These are phyloP conservation scores for Lepus timidus DNA, from an alignment of 2,113 vertebrate species.

Conservation along the genomic window DNA sequence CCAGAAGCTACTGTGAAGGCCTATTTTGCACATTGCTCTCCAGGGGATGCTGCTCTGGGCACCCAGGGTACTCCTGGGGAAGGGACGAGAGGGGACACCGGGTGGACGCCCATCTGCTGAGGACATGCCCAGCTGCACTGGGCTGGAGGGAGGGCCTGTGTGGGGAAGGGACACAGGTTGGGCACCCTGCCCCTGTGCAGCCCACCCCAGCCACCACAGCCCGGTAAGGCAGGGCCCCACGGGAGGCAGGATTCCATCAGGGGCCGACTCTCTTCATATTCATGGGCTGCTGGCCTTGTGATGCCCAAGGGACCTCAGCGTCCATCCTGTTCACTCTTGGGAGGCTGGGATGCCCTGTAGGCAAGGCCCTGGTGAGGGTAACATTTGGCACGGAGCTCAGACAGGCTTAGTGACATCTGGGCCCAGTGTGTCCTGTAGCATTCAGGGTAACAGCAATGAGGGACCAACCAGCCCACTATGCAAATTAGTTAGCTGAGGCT, in stretches of 20 bases:
- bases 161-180: background rate
- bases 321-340: background rate
- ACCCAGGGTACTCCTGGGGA: background rate
- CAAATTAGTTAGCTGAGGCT: background rate
- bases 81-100: background rate
- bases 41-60: background rate
- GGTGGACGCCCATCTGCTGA: background rate
- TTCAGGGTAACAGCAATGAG: background rate
- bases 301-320: background rate
- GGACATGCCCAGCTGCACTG: background rate
- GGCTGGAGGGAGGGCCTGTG: background rate
- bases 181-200: background rate
- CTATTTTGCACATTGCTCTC: background rate
- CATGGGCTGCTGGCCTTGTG: background rate
- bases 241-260: background rate
- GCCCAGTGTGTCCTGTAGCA: background rate
- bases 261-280: background rate
- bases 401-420: background rate
- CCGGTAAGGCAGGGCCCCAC: background rate
- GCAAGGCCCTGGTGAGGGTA: background rate
- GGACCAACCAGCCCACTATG: background rate
- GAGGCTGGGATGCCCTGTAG: background rate
- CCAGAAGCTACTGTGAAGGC: background rate
- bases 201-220: background rate
- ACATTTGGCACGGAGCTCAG: background rate